Evolutionary conservation across 2,888 invertebrate genomes (phyloP), one percentile per base, ranked within the genome.

Genomic region (Agrenia bidenticulata): DNA sequence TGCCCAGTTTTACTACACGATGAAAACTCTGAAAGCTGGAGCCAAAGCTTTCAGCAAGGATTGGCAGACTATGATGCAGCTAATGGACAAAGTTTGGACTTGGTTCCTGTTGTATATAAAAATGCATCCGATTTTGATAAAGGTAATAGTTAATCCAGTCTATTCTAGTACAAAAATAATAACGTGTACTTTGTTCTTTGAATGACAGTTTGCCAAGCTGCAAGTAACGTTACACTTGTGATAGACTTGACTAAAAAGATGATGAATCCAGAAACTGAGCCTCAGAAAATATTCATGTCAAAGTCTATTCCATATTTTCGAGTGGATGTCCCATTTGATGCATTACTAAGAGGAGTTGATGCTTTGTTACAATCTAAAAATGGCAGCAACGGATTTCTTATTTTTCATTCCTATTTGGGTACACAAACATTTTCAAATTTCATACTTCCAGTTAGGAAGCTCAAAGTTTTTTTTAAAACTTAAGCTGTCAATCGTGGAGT

Each of bases 161-260:
- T 32, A 39, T 39, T 15, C 39, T 39, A 39, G 7, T 39, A 5
- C 19, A 45, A 45, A 45, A 45, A 19, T 5, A 45, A 17, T 5
- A 5, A 9, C 45, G 45, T 64, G 7, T 42, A n/a, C 27, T 32
- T 23, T 73, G 26, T 32, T 32, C 11, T 32, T 32, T 32, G 11
- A 32, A 32, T 32, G 4, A 32, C 78, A 87, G 87, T 86, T 23
- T 87, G 87, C 76, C 80, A 83, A 23, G 80, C 80, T 0, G 63
- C 86, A 1, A 82, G 82, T 11, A 80, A 80, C 70, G 83, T 83
- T 0, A 84, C 85, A 24, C 77, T 85, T n/a, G 81, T 89, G 21
- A 75, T 89, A 23, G 89, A 89, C 78, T 77, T 87, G 17, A 87
- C 88, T 0, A 66, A 69, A 23, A 67, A 64, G 19, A 58, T 70